Evolutionary conservation across 2,888 invertebrate species (phyloP), one percentile per base, ranked within the genome.

Genomic region (Tachystola acroxantha): DNA sequence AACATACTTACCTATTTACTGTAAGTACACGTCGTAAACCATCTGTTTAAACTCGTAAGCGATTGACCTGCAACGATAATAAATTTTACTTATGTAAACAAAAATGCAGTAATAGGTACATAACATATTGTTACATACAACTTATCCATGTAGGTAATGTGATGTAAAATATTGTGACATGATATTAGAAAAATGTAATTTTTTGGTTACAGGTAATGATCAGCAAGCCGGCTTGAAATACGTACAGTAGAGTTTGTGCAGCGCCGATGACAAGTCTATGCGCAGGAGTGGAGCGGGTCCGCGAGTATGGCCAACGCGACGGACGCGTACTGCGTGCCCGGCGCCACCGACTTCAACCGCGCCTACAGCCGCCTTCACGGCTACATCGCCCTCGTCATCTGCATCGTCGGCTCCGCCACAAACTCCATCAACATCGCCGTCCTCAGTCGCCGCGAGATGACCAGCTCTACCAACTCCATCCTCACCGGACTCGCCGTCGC

Each of bases 371-470:
- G 89, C 11, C 69, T 94, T 37, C 97, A 98, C 66, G 97, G 97
- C 25, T 95, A 94, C 74, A 89, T 94, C 36, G 95, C 95, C 42
- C 85, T 97, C 25, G 86, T 94, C 35, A 96, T 98, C 45, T 97
- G 97, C 77, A 86, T 95, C 36, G 93, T 97, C 64, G 97, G 97
- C 32, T 94, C 96, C 26, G 90, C 96, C 26, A 95, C 96, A 39
- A 98, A 97, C 73, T 90, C 94, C n/a, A 89, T 97, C 57, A 98
- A 97, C 78, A 94, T 98, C 45, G 92, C 94, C 26, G 96, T 98
- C 7, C 88, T 98, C 35, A 94, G 96, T 6, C 91, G 96, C 9
- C 92, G 93, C 19, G 96, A 97, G 73, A 97, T 98, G 96, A 88
- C 90, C 45, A 95, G 96, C 40, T 93, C 97, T 2, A 97, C 96